Conservation (phyloP, 2,888 invertebrate species). For the Adineta ricciae region DNA sequence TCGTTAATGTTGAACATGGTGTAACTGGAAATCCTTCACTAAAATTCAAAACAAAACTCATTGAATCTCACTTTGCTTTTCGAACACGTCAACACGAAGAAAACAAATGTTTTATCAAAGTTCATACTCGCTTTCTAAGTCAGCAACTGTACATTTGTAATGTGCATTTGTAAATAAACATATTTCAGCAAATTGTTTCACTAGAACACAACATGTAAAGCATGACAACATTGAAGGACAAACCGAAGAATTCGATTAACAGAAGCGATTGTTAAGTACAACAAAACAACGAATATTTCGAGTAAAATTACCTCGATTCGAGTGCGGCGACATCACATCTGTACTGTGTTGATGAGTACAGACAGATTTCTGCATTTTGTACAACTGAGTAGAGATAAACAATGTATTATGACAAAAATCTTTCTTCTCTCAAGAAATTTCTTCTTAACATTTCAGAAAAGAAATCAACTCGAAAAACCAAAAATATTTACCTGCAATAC, state of each 20-base stretch:
- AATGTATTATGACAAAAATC: background rate
- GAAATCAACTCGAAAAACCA: too few relatives aligned
- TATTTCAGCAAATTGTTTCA: constrained; percentile 96
- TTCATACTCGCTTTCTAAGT: constrained; percentile 89
- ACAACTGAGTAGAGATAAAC: constrained; percentile 59
- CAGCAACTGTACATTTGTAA: constrained; percentile 96
- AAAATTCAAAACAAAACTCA: too few relatives aligned
- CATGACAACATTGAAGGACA: too few relatives aligned
- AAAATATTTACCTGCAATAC: constrained; percentile 59
- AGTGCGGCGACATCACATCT: constrained; percentile 96
- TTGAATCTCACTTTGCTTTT: too few relatives aligned
- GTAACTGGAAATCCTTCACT: constrained; percentile 87
- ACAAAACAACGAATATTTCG: background rate
- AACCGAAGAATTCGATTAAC: background rate
- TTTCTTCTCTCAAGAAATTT: too few relatives aligned
- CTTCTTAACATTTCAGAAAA: too few relatives aligned
- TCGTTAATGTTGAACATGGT: constrained; percentile 88
- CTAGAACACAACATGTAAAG: constrained; percentile 47
- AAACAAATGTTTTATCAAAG: background rate
- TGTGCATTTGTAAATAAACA: constrained; percentile 97
- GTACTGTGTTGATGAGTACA: constrained; percentile 98
- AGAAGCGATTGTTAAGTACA: background rate
- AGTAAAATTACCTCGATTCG: constrained; percentile 53
- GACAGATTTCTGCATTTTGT: constrained; percentile 96
- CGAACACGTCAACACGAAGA: background rate